Evolutionary conservation across 2,888 invertebrate species (phyloP).

Genomic region (Catocala fraxini): DNA sequence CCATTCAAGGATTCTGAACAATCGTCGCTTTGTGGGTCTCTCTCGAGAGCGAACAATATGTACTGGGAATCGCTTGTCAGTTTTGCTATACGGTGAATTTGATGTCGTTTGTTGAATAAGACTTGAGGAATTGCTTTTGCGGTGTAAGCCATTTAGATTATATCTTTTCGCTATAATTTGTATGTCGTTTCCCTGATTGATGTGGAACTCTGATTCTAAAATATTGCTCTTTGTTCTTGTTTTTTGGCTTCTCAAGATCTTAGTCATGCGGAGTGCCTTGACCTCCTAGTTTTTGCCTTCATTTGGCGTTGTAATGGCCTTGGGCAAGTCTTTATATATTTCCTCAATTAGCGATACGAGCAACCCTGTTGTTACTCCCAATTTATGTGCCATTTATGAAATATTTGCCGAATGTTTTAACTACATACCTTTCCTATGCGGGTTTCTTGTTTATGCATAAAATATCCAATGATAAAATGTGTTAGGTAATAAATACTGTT

Average conservation of each 20-base stretch:
- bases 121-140: constrained; percentile 41
- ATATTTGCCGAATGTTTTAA: constrained; percentile 16
- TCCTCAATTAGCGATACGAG: constrained; percentile 75
- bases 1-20: constrained; percentile 76
- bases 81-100: constrained; percentile 44
- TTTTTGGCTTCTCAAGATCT: constrained; percentile 66
- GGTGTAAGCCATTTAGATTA: constrained; percentile 39
- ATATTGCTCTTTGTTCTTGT: constrained; percentile 71
- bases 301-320: constrained; percentile 75
- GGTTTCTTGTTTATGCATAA: neutral
- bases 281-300: constrained; percentile 77
- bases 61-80: constrained; percentile 48
- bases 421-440: neutral
- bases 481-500: too few species aligned
- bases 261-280: constrained; percentile 74
- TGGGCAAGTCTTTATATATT: constrained; percentile 70
- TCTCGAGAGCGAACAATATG: constrained; percentile 53
- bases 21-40: constrained; percentile 54
- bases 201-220: constrained; percentile 47
- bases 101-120: constrained; percentile 24
- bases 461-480: neutral
- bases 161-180: constrained; percentile 41
- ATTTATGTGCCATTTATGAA: constrained; percentile 30
- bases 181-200: constrained; percentile 49
- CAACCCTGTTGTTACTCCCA: constrained; percentile 46